These are phyloP conservation scores for Sebastes taczanowskii DNA, from an alignment of 2,797 vertebrate genomes.

Conservation along the genomic window DNA sequence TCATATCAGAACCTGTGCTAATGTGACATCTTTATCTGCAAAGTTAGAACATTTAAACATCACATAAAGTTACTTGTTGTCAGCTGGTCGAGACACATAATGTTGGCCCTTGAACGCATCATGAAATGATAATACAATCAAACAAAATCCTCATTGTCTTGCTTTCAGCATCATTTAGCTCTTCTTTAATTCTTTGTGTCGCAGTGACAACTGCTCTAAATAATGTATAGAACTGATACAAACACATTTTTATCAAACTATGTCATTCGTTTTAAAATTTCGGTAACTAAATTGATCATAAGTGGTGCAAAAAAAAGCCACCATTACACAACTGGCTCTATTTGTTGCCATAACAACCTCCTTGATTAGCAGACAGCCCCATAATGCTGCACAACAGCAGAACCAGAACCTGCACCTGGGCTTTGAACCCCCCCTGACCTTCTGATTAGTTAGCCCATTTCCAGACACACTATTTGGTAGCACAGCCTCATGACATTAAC, in stretches of 20 bases:
- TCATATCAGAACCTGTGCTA: neutral
- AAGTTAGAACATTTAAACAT: neutral
- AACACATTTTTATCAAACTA: neutral
- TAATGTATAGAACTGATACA: neutral
- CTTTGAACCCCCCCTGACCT: constrained; percentile 63
- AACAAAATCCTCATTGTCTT: neutral
- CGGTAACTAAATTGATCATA: neutral
- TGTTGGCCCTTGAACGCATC: neutral
- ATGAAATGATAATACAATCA: neutral
- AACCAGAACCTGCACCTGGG: constrained; percentile 61
- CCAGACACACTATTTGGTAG: constrained; percentile 67
- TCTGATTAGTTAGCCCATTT: constrained; percentile 68
- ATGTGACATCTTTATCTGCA: neutral
- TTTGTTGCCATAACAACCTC: constrained; percentile 42
- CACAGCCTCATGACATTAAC: constrained; percentile 72
- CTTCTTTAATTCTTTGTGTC: neutral
- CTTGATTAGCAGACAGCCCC: constrained; percentile 51
- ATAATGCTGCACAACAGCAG: constrained; percentile 22
- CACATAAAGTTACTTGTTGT: neutral
- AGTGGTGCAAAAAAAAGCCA: neutral
- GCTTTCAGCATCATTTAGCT: neutral
- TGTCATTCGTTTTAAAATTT: neutral
- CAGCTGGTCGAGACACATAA: neutral
- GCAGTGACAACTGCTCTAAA: neutral
- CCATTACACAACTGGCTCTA: neutral